Evolutionary conservation across 2,113 vertebrate species (phyloP).

Genomic region (Toxotes chatareus): DNA sequence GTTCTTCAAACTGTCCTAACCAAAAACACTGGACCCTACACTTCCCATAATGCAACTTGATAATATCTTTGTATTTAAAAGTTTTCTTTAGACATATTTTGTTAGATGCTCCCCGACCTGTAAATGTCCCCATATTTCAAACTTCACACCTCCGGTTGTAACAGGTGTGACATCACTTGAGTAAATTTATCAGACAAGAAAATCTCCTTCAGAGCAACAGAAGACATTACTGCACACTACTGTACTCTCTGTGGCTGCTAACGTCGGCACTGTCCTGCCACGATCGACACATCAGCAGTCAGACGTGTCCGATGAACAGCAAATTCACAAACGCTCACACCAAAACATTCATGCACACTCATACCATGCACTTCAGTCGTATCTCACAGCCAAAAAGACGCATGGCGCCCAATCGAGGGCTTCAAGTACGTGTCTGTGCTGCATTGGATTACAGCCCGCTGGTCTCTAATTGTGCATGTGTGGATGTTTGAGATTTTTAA

Average conservation of each 20-base stretch:
- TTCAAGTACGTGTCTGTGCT: constrained; percentile 48
- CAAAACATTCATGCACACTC: constrained; percentile 20
- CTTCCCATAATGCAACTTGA: too few species aligned
- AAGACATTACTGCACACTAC: not conserved
- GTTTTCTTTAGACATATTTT: too few species aligned
- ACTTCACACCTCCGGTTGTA: too few species aligned
- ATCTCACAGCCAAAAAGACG: constrained; percentile 23
- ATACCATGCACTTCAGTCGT: constrained; percentile 25
- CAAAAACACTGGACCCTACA: too few species aligned
- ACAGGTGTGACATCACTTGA: too few species aligned
- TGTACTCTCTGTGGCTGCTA: not conserved
- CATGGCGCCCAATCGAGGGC: constrained; percentile 28
- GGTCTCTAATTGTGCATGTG: constrained; percentile 12
- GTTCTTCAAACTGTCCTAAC: too few species aligned
- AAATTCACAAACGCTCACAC: not conserved
- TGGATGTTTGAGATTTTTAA: constrained; percentile 43
- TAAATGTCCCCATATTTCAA: not conserved
- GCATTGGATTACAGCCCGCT: constrained; percentile 6
- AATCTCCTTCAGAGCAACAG: not conserved
- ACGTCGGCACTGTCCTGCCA: not conserved
- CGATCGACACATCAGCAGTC: not conserved
- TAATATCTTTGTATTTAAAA: too few species aligned
- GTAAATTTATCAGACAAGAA: not conserved
- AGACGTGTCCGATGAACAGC: not conserved
- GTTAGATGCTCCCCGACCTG: not conserved